Evolutionary conservation across 2,888 invertebrate genomes (phyloP).

Genomic region (Drosophila neonasuta): DNA sequence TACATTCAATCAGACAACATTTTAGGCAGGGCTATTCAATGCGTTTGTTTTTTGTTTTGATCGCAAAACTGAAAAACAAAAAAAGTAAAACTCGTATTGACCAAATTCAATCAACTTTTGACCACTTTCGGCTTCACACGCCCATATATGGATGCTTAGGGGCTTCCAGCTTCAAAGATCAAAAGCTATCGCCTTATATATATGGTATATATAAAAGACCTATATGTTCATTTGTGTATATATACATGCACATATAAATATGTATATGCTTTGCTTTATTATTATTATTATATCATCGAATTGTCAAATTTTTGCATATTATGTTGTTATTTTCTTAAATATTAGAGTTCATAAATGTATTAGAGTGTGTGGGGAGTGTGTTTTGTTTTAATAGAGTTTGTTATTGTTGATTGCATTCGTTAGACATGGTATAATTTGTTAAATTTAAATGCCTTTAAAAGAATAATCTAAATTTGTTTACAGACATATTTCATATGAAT

Average conservation of each 20-base stretch:
- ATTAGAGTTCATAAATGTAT: constrained; percentile 15
- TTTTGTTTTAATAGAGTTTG: constrained; percentile 28
- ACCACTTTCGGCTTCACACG: constrained; percentile 40
- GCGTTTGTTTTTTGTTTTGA: constrained; percentile 46
- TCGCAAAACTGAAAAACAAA: constrained; percentile 18
- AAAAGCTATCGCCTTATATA: constrained; percentile 35
- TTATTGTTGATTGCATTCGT: constrained; percentile 46
- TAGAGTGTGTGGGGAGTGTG: constrained; percentile 15
- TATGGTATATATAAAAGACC: constrained; percentile 8
- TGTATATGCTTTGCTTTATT: constrained; percentile 36
- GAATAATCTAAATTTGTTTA: constrained; percentile 27
- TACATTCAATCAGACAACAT: constrained; percentile 37
- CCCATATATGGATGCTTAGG: constrained; percentile 42
- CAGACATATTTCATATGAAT: constrained; percentile 38
- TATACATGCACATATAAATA: constrained; percentile 6
- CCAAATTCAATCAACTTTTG: constrained; percentile 62
- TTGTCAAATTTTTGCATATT: constrained; percentile 24
- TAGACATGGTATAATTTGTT: constrained; percentile 43
- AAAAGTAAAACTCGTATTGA: constrained; percentile 49
- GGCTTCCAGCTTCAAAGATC: constrained; percentile 19
- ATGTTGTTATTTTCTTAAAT: constrained; percentile 31
- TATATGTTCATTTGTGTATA: constrained; percentile 11
- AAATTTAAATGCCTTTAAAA: constrained; percentile 13
- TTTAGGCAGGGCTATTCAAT: constrained; percentile 55
- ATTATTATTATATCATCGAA: constrained; percentile 31